Base-by-base conservation (phyloP, 2,797 vertebrate species). In the Cossypha caffra region DNA sequence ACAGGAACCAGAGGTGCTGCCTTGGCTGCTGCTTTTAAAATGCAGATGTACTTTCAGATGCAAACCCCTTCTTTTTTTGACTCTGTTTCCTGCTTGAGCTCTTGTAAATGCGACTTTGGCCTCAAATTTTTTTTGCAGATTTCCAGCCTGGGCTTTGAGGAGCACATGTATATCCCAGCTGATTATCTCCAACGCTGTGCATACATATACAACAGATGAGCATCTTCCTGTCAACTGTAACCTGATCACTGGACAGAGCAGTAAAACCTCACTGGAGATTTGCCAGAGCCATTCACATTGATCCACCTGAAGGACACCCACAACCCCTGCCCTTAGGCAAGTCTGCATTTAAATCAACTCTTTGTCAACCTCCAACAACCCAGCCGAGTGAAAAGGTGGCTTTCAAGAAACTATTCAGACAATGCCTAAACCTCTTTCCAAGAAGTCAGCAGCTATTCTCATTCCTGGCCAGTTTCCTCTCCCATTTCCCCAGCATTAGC, bases 301-400 rank as follows among this genome's bases (percentile, higher is more conserved):
- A 91, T 69, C 57, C 78, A 94, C 88, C 79, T 86, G 91, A 86
- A 82, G 28, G 51, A 93, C 54, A 81, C 4, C 38, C 54, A 18
- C 62, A 86, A 24, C 24, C 40, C 28, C 64, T 54, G 79, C 92
- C 95, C 12, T n/a, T 31, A 87, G 91, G 87, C 90, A 79, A 81
- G 68, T 57, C 83, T 81, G 91, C 91, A 95, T 90, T 78, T 90
- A 88, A 93, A 94, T 94, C 73, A 77, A 71, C 35, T 59, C 87
- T 94, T 95, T 96, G 73, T 83, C 72, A 93, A 73, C 66, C 25
- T 72, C 54, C 58, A 83, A 51, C 21, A 50, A 25, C 20, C 43
- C 48, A 66, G 2, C 15, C 1, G 2, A 74, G 42, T 58, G 68
- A 90, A 86, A 90, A 76, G 6, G 4, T 12, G 40, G 47, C 86